A percentile compares a stretch with the other conserved stretches of the same genome.
phyloP scores from a whole-genome alignment of 2,888 invertebrate species.

The Spicauda simplicius region DNA sequence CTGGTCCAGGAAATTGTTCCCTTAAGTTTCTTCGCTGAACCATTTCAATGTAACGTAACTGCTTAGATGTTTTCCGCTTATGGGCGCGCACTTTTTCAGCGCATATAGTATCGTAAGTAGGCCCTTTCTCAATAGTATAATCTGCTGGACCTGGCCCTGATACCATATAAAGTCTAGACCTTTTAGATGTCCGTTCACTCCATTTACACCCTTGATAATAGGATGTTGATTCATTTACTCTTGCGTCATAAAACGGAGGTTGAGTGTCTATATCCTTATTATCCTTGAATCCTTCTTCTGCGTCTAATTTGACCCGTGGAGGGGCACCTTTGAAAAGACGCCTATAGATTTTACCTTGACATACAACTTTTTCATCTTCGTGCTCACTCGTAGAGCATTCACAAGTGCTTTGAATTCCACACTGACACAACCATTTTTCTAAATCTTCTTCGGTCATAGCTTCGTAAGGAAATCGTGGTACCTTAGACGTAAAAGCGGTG shows the following conservation, averaged over 20 bases:
- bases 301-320: constrained; percentile 48
- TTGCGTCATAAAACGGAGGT: constrained; percentile 64
- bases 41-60: constrained; percentile 68
- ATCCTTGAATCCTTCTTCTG: constrained; percentile 45
- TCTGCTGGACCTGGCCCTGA: constrained; percentile 65
- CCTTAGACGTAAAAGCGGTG: constrained; percentile 60
- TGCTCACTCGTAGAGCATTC: constrained; percentile 55
- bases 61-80: constrained; percentile 63
- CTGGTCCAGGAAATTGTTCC: constrained; percentile 65
- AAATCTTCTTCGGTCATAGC: constrained; percentile 60
- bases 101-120: constrained; percentile 53
- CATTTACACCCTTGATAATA: constrained; percentile 76
- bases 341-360: constrained; percentile 58
- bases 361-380: constrained; percentile 45
- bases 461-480: constrained; percentile 68
- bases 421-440: constrained; percentile 64
- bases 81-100: constrained; percentile 59
- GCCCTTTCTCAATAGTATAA: constrained; percentile 53
- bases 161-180: constrained; percentile 45
- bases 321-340: constrained; percentile 61
- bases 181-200: constrained; percentile 63
- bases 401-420: constrained; percentile 59
- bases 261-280: constrained; percentile 41
- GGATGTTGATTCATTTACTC: constrained; percentile 57
- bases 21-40: constrained; percentile 59